Base-by-base conservation (phyloP, 2,113 vertebrate genomes). In the Brachyistius frenatus region DNA sequence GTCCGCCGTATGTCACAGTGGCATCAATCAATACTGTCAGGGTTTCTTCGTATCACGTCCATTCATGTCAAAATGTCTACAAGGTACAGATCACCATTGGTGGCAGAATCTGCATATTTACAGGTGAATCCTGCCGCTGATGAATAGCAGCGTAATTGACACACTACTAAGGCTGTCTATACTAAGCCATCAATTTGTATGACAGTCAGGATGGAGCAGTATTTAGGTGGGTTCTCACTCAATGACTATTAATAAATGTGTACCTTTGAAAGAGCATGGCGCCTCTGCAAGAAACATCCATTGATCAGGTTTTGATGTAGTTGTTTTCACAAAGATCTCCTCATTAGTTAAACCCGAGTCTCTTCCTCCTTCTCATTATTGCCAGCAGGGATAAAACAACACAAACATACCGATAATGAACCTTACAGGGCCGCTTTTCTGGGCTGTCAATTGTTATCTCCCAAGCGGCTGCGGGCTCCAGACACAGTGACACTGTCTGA, bases 321-420 rank as follows among this genome's bases (percentile, higher is more conserved):
- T 54, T 83, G 66, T 77, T 81, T 77, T 64, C 7, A 36, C 67
- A 52, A 49, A 74, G 55, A 56, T 75, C 64, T 66, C 66, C 80
- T 88, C 73, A 80, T 92, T 83, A 91, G 55, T 33, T 64, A 47
- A 86, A 81, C 52, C 54, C 0, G 4, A 70, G 39, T 70, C 69
- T 30, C 52, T 73, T 68, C 58, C 30, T 84, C 16, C 16, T 50
- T 74, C 70, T 78, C 67, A 72, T 86, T 82, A 75, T 47, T 55
- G 62, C 68, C 55, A 14, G 74, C 11, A 8, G 41, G 35, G 54
- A 55, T 53, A 58, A 73, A 76, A 78, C 62, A 70, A 74, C 76
- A 66, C 55, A 80, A 80, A 82, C 36, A 55, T 57, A 32, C 62
- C 80, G 68, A 88, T 89, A 92, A 89, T 76, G 73, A 90, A 80